phyloP scores from a whole-genome alignment of 1,140 invertebrate species.

The Chlorops oryzae region DNA sequence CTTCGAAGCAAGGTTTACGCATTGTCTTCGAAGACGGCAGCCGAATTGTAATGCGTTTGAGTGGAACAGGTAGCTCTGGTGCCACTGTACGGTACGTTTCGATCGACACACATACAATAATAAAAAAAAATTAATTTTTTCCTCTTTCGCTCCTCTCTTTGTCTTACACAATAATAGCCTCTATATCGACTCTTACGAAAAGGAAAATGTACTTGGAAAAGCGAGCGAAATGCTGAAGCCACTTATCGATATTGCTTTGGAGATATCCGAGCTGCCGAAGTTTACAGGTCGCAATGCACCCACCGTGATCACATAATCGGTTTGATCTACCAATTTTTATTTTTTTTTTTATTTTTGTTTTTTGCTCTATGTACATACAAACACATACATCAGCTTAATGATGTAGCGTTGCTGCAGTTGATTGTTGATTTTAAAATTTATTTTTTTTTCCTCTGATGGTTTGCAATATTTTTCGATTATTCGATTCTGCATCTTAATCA shows the following conservation, averaged over 20 bases:
- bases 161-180: too few relatives aligned
- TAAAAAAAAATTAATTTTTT: not conserved
- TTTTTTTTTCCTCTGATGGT: too few relatives aligned
- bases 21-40: conserved; percentile 92
- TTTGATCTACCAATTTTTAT: too few relatives aligned
- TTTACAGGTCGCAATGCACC: conserved; percentile 84
- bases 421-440: too few relatives aligned
- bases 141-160: conserved; percentile 17
- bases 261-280: conserved; percentile 75
- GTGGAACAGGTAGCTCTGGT: conserved; percentile 95
- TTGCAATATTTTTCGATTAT: too few relatives aligned
- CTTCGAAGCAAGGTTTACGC: conserved; percentile 88
- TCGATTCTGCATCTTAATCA: too few relatives aligned
- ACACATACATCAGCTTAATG: too few relatives aligned
- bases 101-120: not conserved
- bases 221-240: conserved; percentile 84
- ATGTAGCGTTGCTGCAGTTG: too few relatives aligned
- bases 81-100: conserved; percentile 79
- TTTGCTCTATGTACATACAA: too few relatives aligned
- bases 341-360: too few relatives aligned
- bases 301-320: conserved; percentile 98
- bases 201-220: conserved; percentile 63
- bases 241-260: conserved; percentile 80
- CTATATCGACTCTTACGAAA: conserved; percentile 87
- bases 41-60: conserved; percentile 85